Evolutionary conservation across 2,113 vertebrate species (phyloP).

Genomic region (Miniopterus natalensis): DNA sequence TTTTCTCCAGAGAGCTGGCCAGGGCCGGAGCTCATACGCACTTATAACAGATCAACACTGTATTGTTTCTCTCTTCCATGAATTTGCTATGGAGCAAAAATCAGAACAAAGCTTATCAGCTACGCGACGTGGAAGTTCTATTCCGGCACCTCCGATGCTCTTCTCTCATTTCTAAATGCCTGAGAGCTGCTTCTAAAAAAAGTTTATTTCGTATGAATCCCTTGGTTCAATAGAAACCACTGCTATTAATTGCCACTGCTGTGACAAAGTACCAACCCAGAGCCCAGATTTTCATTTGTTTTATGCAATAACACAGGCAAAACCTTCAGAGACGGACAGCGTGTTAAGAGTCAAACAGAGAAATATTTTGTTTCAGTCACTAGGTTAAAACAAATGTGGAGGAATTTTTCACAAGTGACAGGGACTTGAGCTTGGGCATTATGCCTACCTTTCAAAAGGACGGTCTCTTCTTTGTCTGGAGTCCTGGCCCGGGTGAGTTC

Average conservation of each 20-base stretch:
- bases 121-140: conserved; percentile 60
- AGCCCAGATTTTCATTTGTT: conserved; percentile 52
- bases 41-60: conserved; percentile 86
- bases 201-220: conserved; percentile 74
- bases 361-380: conserved; percentile 69
- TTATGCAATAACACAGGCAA: conserved; percentile 68
- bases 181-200: conserved; percentile 19
- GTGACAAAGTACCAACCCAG: conserved; percentile 23
- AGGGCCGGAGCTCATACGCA: conserved; percentile 79
- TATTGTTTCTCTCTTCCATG: conserved; percentile 86
- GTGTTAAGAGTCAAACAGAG: conserved; percentile 63
- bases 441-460: conserved; percentile 71
- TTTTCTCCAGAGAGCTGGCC: conserved; percentile 88
- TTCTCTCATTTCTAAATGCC: neutral
- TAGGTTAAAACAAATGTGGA: conserved; percentile 66
- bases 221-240: conserved; percentile 72
- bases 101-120: conserved; percentile 61
- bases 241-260: conserved; percentile 64
- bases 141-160: neutral
- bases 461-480: conserved; percentile 78
- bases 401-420: conserved; percentile 69
- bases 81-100: conserved; percentile 81
- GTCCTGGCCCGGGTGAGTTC: conserved; percentile 77
- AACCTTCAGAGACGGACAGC: conserved; percentile 61
- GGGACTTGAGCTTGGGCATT: neutral